Evolutionary conservation across 2,113 vertebrate species (phyloP).

Genomic region (Carlito syrichta): DNA sequence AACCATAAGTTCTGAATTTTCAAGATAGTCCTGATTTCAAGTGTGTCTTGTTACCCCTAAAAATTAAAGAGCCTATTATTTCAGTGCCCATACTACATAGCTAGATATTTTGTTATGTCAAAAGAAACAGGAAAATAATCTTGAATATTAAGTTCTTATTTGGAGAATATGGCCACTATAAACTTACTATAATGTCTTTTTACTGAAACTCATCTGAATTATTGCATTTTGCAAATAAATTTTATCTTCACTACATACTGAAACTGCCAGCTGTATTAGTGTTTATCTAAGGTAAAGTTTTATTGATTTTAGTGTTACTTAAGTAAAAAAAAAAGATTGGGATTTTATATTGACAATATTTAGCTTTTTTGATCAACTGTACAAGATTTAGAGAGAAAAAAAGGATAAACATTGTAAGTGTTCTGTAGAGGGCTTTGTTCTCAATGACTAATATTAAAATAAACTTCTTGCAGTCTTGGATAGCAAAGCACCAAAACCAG

Average conservation of each 20-base stretch:
- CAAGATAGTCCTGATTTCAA: neutral
- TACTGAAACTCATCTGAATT: constrained; percentile 20
- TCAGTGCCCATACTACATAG: neutral
- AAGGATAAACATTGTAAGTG: neutral
- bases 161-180: neutral
- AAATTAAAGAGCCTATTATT: neutral
- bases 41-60: neutral
- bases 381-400: constrained; percentile 19
- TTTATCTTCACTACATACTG: neutral
- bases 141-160: constrained; percentile 31
- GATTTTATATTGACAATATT: constrained; percentile 22
- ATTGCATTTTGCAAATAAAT: constrained; percentile 32
- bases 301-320: constrained; percentile 17
- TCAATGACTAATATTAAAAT: constrained; percentile 43
- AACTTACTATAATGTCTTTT: neutral
- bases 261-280: neutral
- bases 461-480: constrained; percentile 86
- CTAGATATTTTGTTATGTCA: neutral
- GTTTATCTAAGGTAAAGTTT: constrained; percentile 49
- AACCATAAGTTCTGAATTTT: constrained; percentile 45
- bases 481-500: constrained; percentile 95
- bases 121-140: neutral
- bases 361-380: constrained; percentile 16
- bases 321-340: constrained; percentile 5
- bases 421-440: constrained; percentile 28